phyloP scores from a whole-genome alignment of 2,113 vertebrate species.

The Seriola aureovittata region DNA sequence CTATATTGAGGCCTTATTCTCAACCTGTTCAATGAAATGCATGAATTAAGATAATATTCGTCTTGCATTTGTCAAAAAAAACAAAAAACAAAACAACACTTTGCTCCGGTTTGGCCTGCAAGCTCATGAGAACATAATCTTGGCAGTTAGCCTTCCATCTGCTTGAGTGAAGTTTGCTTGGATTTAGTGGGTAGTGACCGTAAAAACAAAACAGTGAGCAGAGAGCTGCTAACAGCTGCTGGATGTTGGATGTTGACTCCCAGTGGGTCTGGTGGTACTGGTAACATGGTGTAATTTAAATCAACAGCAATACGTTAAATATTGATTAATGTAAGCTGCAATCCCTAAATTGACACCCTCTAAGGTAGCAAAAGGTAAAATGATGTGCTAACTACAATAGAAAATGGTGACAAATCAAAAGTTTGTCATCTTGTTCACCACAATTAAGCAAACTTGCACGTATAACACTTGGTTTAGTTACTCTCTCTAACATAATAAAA shows the following conservation, averaged over 20 bases:
- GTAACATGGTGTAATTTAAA: background rate
- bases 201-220: background rate
- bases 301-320: background rate
- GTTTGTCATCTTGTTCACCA: background rate
- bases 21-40: background rate
- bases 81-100: background rate
- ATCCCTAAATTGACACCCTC: background rate
- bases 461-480: background rate
- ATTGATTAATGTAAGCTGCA: background rate
- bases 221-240: background rate
- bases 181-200: background rate
- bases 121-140: background rate
- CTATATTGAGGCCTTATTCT: background rate
- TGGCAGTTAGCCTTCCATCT: background rate
- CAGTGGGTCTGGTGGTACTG: background rate
- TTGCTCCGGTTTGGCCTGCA: background rate
- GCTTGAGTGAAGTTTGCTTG: background rate
- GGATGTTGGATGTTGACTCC: conserved; percentile 2
- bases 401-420: background rate
- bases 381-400: background rate
- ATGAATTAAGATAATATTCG: background rate
- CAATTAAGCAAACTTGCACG: background rate
- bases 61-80: background rate
- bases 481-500: background rate
- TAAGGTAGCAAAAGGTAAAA: no score